Base-by-base conservation (phyloP, 2,113 vertebrate species). In the Pachyramphus minor region DNA sequence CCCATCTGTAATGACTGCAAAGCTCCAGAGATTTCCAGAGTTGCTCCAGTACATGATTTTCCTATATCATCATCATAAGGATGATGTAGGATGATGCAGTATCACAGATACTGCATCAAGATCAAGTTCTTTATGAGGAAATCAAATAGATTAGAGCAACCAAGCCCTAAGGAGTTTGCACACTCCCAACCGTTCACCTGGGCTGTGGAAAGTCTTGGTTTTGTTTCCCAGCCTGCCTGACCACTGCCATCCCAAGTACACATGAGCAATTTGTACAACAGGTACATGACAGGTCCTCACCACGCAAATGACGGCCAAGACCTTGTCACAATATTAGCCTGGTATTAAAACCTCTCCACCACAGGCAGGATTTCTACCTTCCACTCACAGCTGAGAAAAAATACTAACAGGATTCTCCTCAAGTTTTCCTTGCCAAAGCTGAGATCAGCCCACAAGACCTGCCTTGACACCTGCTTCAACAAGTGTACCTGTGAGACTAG, bases 351-450 rank as follows among this genome's bases (percentile, higher is more conserved):
- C 10, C 50, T 83, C 23, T 0, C 30, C 60, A 71, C 31, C 28
- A 14, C 56, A 72, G 25, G 67, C 1, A 45, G n/a, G 42, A 55
- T 41, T 88, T 55, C 52, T 42, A 42, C 52, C 59, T 77, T 71
- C 55, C 30, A 25, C 60, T 76, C 60, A 52, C 67, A 82, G 7
- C 45, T 82, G 63, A 85, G 52, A 93, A 44, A 33, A 92, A 58
- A 79, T 28, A 31, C 82, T 93, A 88, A 96, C 14, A 73, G 74
- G 93, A 96, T 72, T 66, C 79, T 84, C 56, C 75, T 92, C 35
- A 3, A 24, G 64, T 47, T 71, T 79, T 91, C 35, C 44, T 88
- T 86, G 68, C 77, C 85, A 96, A 94, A 72, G 56, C 73, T 78
- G 63, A 83, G 59, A 59, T 89, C 85, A 84, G 68, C 33, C 68